Conservation (phyloP, 2,888 invertebrate species). For the Calameuta pallipes region DNA sequence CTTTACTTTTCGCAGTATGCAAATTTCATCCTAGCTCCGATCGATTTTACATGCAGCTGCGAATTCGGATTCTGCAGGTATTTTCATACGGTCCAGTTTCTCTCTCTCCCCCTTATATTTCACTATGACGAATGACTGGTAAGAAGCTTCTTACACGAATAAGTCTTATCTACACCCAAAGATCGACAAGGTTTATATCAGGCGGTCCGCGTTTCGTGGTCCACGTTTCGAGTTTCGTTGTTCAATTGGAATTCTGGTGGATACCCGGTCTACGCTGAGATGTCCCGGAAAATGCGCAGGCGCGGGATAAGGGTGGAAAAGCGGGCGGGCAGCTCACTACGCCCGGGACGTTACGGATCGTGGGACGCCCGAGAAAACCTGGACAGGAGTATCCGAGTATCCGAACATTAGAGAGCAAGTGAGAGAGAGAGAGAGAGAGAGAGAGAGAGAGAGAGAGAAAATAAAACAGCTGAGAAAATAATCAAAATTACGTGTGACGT, state of each 20-base stretch:
- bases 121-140: neutral
- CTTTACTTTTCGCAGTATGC: neutral
- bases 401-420: conserved; percentile 3
- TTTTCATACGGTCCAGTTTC: neutral
- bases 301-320: conserved; percentile 60
- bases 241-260: conserved; percentile 5
- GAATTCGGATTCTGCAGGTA: neutral
- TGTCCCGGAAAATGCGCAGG: conserved; percentile 51
- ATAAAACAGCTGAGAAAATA: conserved; percentile 14
- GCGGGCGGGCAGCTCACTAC: conserved; percentile 62
- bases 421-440: neutral
- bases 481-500: conserved; percentile 19
- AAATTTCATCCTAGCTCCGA: neutral
- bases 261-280: conserved; percentile 5
- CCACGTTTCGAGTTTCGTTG: conserved; percentile 2
- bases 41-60: neutral
- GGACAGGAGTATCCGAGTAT: conserved; percentile 18
- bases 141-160: neutral
- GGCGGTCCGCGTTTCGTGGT: neutral
- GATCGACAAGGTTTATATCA: neutral
- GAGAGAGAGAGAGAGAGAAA: neutral
- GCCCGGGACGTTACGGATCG: conserved; percentile 63
- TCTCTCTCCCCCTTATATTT: neutral
- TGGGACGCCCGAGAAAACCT: conserved; percentile 40
- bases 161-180: neutral